Base-by-base conservation (phyloP, 2,113 vertebrate species). In the Nettapus auritus region DNA sequence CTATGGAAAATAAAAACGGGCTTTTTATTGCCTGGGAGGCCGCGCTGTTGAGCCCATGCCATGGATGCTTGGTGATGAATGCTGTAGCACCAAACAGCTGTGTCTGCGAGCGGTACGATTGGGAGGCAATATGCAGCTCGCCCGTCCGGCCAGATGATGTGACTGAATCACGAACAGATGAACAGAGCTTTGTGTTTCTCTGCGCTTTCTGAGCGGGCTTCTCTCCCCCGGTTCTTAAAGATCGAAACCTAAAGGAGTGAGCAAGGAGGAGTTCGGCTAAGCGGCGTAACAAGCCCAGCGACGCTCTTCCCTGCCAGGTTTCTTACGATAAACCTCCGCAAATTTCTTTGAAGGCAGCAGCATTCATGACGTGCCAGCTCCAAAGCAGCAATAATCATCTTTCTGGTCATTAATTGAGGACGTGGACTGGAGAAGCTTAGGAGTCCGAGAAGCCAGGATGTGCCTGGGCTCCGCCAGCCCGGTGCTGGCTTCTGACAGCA, bases 1-100 rank as follows among this genome's bases (percentile, higher is more conserved):
- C 81, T 86, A 4, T 69, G 87, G 93, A 70, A 76, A 91, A 69
- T 46, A 60, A 92, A 88, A 84, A 76, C 18, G 53, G 76, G 21
- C 50, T 95, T 71, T 93, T 89, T 66, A 33, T 95, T 62, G 81
- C 94, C 93, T 44, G 5, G 67, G 89, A 81, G 91, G 56, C 85
- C 17, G 73, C 15, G 6, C 46, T 53, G 73, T 25, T 76, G 75
- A 75, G 85, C 71, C 42, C 33, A 40, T 89, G 88, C 73, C 48
- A 42, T 46, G 62, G 74, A 31, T 83, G 92, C 78, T 29, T 34
- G 67, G 92, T 69, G 92, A 53, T 82, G 79, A 55, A 76, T 40
- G 8, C 63, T 85, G 64, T 6, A 93, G 88, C 69, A 34, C 46
- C 93, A 77, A 77, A 53, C 92, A 93, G 88, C 95, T 93, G 88